Evolutionary conservation across 1,140 invertebrate genomes (phyloP).

Genomic region (Eumeta japonica): DNA sequence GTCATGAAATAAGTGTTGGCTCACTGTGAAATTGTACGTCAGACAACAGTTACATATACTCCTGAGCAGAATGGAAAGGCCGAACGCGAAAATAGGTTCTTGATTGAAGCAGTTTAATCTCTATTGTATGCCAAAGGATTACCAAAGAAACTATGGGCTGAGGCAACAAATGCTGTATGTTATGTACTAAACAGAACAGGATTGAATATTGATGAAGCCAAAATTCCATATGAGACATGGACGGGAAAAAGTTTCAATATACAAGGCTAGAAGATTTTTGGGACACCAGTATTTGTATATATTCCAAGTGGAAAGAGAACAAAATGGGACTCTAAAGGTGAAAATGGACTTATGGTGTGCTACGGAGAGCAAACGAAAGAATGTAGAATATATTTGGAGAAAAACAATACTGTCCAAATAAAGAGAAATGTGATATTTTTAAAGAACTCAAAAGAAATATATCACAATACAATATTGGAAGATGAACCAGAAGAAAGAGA

Average conservation of each 20-base stretch:
- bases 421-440: too few species aligned
- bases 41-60: conserved; percentile 34
- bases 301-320: conserved; percentile 25
- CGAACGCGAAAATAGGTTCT: conserved; percentile 38
- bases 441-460: too few species aligned
- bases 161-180: conserved; percentile 31
- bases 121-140: conserved; percentile 20
- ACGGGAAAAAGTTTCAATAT: conserved; percentile 15
- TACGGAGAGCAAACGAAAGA: conserved; percentile 18
- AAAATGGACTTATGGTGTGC: conserved; percentile 25
- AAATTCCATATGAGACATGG: conserved; percentile 38
- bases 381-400: conserved; percentile 13
- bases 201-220: conserved; percentile 16
- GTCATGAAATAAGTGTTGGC: conserved; percentile 19
- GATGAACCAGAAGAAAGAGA: too few species aligned
- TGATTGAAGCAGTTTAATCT: conserved; percentile 41
- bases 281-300: conserved; percentile 23
- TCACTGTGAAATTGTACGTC: conserved; percentile 26
- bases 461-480: too few species aligned
- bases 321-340: conserved; percentile 26
- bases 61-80: conserved; percentile 50
- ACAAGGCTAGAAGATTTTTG: conserved; percentile 26
- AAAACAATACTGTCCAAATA: too few species aligned
- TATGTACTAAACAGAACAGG: conserved; percentile 34
- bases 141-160: conserved; percentile 22